phyloP scores from a whole-genome alignment of 2,888 invertebrate species.

The Nymphalis urticae region DNA sequence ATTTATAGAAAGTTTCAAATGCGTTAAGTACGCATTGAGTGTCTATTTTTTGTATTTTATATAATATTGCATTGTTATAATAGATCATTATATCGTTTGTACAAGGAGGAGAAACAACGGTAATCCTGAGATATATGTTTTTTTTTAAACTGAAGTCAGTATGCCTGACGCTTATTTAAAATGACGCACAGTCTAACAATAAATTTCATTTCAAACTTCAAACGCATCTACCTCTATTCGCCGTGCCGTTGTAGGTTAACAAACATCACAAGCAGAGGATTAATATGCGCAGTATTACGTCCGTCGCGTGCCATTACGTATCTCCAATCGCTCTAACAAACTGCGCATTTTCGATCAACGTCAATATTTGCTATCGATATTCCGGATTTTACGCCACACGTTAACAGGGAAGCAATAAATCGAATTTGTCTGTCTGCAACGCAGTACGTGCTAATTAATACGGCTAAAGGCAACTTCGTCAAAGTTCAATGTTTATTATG shows the following conservation, averaged over 20 bases:
- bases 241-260: neutral
- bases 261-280: neutral
- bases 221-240: neutral
- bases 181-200: neutral
- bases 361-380: constrained; percentile 31
- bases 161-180: too few species aligned
- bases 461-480: neutral
- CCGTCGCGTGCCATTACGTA: constrained; percentile 15
- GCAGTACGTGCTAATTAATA: constrained; percentile 8
- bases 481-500: neutral
- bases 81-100: too few species aligned
- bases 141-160: too few species aligned
- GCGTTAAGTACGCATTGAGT: too few species aligned
- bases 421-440: constrained; percentile 2
- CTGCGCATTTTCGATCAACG: constrained; percentile 30
- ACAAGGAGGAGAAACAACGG: too few species aligned
- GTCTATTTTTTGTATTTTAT: too few species aligned
- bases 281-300: constrained; percentile 11
- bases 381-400: constrained; percentile 22
- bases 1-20: too few species aligned
- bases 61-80: too few species aligned
- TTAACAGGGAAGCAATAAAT: constrained; percentile 15
- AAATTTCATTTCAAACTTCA: neutral
- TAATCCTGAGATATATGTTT: too few species aligned
- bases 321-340: constrained; percentile 13